Base-by-base conservation (phyloP, 2,113 vertebrate species). In the Sturnira hondurensis region DNA sequence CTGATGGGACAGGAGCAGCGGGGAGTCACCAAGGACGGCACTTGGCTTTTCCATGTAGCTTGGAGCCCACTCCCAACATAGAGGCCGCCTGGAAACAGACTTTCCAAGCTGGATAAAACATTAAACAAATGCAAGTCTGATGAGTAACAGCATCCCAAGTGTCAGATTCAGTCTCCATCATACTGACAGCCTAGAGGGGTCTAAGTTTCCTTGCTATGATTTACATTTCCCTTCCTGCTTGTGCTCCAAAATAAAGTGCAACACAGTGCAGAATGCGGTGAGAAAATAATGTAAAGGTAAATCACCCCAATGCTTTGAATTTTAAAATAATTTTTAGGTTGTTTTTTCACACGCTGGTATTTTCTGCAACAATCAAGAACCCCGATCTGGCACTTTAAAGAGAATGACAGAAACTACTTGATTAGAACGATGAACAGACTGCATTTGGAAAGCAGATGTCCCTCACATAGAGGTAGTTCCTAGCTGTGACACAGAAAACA, bases 161-260 rank as follows among this genome's bases (percentile, higher is more conserved):
- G 8, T 22, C 36, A 1, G 1, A 36, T 2, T 76, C 54, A 56
- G 13, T 31, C 41, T 38, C 80, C 68, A 33, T 63, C 89, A 63
- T 6, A 41, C 47, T 19, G 33, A n/a, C 4, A 7, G 1, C 2
- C 19, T 4, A 31, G 9, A 3, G 1, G 1, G 28, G 6, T 47
- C 26, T 33, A 31, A 63, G 22, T 85, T 76, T 54, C 33, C 3
- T 22, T n/a, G 38, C 4, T 19, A 47, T 33, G 31, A 13, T 81
- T 74, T 76, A 47, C 5, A 71, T 45, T 65, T 61, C 45, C 26
- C 63, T 92, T 68, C 33, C 10, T 41, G 8, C 54, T 68, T 83
- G 33, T 70, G 13, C n/a, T 65, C 36, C 38, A 63, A 93, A 67
- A 74, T 17, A 45, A 89, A 58, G 10, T 41, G 9, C 47, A 17